Evolutionary conservation across 2,797 vertebrate genomes (phyloP).

Genomic region (Micromesistius poutassou): DNA sequence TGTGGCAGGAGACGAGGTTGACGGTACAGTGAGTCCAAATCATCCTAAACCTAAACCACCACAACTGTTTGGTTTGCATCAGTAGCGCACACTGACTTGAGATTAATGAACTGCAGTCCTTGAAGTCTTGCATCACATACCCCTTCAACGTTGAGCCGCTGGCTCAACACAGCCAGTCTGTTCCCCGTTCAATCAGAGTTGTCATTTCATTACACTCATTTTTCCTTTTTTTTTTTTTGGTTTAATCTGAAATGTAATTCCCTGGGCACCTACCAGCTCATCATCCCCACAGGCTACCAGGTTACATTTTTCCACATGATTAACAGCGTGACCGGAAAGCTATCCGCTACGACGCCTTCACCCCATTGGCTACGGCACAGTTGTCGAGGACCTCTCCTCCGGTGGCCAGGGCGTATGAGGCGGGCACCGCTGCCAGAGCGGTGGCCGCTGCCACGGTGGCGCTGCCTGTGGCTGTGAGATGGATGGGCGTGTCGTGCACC

Average conservation of each 20-base stretch:
- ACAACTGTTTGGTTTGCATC: constrained; percentile 35
- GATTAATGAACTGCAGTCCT: constrained; percentile 45
- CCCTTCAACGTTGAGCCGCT: constrained; percentile 61
- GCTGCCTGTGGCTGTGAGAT: constrained; percentile 67
- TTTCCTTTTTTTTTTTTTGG: constrained; percentile 20
- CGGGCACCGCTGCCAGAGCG: constrained; percentile 79
- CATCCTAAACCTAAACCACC: constrained; percentile 27
- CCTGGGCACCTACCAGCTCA: constrained; percentile 12
- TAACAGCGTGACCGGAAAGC: constrained; percentile 33
- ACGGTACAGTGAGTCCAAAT: constrained; percentile 27
- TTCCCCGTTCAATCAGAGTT: not conserved
- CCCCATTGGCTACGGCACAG: constrained; percentile 80
- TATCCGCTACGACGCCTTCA: constrained; percentile 75
- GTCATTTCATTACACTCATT: not conserved
- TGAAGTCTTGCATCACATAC: constrained; percentile 38
- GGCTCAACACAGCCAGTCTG: constrained; percentile 39
- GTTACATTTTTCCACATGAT: not conserved
- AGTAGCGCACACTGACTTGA: constrained; percentile 42
- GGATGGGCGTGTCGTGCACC: constrained; percentile 79
- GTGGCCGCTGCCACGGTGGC: constrained; percentile 79
- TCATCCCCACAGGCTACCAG: constrained; percentile 4
- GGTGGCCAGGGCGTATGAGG: constrained; percentile 65
- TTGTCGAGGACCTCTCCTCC: constrained; percentile 77
- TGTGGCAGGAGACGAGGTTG: constrained; percentile 4
- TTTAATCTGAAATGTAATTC: constrained; percentile 12